These are phyloP conservation scores for Melanophora roralis DNA, from an alignment of 2,888 invertebrate species.

Conservation along the genomic window DNA sequence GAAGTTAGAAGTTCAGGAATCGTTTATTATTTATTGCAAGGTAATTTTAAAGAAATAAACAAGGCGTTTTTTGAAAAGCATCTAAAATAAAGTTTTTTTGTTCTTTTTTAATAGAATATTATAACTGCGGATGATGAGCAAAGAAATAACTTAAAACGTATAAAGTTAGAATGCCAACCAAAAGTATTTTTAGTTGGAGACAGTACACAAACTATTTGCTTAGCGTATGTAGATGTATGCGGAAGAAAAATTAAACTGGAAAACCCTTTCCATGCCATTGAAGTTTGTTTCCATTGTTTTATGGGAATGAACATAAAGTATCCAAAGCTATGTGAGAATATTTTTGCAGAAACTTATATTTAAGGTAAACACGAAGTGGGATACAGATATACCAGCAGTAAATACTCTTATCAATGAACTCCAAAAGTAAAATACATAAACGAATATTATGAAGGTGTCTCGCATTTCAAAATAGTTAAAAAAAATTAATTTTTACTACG, in stretches of 20 bases:
- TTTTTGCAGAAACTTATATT: constrained; percentile 29
- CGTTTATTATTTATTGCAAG: too few relatives aligned
- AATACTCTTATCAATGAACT: constrained; percentile 33
- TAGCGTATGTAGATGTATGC: constrained; percentile 15
- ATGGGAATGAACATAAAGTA: constrained; percentile 29
- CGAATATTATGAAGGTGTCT: too few relatives aligned
- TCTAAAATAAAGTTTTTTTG: too few relatives aligned
- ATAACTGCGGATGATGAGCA: neutral
- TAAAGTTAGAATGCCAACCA: constrained; percentile 7
- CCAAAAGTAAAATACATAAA: too few relatives aligned
- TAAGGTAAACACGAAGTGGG: neutral
- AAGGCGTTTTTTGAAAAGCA: too few relatives aligned
- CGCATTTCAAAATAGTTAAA: too few relatives aligned
- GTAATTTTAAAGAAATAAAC: too few relatives aligned
- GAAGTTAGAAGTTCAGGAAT: too few relatives aligned
- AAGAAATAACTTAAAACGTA: neutral
- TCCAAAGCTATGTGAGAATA: constrained; percentile 7
- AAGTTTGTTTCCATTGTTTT: constrained; percentile 31
- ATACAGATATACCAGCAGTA: constrained; percentile 14
- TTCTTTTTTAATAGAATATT: neutral
- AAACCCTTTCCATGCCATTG: constrained; percentile 31
- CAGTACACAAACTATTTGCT: neutral
- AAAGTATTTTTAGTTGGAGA: constrained; percentile 22
- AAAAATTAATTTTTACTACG: too few relatives aligned
- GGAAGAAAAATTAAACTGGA: constrained; percentile 6